Conservation (phyloP, 2,888 invertebrate species). For the Plebejus anna region DNA sequence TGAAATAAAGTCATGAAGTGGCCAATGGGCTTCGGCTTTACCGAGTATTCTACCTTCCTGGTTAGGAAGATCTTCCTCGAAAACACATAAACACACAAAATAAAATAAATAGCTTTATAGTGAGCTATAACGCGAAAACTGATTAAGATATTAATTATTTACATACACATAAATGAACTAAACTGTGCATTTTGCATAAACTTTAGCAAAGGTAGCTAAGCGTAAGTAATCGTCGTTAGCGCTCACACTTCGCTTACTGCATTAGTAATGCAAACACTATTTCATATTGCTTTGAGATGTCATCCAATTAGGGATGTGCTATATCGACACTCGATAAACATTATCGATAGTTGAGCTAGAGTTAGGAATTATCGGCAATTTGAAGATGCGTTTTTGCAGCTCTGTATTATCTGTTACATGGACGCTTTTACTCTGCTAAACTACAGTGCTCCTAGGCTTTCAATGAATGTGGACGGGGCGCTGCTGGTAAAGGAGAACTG, state of each 20-base stretch:
- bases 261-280: slow-evolving; percentile 14
- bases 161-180: background rate
- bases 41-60: too few species aligned
- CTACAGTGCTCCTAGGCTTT: too few species aligned
- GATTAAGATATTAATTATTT: background rate
- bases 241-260: background rate
- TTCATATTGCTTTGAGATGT: slow-evolving; percentile 18
- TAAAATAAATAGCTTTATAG: too few species aligned
- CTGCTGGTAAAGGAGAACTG: too few species aligned
- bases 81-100: too few species aligned
- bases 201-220: background rate
- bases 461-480: too few species aligned
- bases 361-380: background rate
- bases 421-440: too few species aligned
- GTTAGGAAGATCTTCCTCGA: too few species aligned
- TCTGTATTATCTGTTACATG: background rate
- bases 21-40: too few species aligned
- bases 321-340: background rate
- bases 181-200: background rate
- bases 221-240: background rate
- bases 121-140: background rate
- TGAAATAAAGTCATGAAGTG: too few species aligned
- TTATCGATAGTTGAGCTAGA: background rate
- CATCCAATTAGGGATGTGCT: background rate
- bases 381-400: background rate